Evolutionary conservation across 1,140 invertebrate genomes (phyloP).

Genomic region (Lepidotrigona ventralis): DNA sequence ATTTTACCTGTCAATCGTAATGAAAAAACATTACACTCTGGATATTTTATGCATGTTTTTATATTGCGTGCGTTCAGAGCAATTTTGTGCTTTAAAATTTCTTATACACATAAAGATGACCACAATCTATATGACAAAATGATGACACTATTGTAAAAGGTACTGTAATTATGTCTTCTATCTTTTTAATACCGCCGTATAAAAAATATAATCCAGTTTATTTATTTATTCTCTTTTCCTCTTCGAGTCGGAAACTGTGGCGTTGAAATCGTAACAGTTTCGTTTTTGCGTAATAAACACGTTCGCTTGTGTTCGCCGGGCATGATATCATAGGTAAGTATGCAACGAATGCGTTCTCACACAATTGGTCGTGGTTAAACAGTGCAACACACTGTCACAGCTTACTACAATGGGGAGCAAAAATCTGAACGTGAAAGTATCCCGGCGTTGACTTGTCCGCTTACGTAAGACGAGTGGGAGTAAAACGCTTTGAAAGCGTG

Average conservation of each 20-base stretch:
- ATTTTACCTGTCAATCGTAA: too few relatives aligned
- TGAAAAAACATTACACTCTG: too few relatives aligned
- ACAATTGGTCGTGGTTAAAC: slow-evolving; percentile 59
- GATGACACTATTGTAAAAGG: too few relatives aligned
- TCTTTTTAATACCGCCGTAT: not conserved
- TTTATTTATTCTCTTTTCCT: not conserved
- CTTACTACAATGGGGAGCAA: slow-evolving; percentile 67
- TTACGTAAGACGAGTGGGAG: slow-evolving; percentile 70
- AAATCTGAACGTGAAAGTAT: slow-evolving; percentile 74
- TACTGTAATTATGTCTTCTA: too few relatives aligned
- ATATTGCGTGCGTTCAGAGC: too few relatives aligned
- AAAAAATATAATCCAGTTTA: not conserved
- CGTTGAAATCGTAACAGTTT: not conserved
- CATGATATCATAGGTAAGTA: slow-evolving; percentile 21
- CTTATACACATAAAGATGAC: too few relatives aligned
- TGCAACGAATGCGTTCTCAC: slow-evolving; percentile 35
- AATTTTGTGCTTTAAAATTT: too few relatives aligned
- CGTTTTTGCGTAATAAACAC: slow-evolving; percentile 4
- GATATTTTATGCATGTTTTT: too few relatives aligned
- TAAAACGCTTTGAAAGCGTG: slow-evolving; percentile 63
- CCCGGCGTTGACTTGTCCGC: slow-evolving; percentile 53
- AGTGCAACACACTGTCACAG: slow-evolving; percentile 68
- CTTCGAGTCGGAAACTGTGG: not conserved
- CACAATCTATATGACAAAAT: too few relatives aligned
- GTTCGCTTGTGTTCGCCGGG: not conserved